These are phyloP conservation scores for Rhynchomys soricoides DNA, from an alignment of 2,113 vertebrate genomes.

Conservation along the genomic window DNA sequence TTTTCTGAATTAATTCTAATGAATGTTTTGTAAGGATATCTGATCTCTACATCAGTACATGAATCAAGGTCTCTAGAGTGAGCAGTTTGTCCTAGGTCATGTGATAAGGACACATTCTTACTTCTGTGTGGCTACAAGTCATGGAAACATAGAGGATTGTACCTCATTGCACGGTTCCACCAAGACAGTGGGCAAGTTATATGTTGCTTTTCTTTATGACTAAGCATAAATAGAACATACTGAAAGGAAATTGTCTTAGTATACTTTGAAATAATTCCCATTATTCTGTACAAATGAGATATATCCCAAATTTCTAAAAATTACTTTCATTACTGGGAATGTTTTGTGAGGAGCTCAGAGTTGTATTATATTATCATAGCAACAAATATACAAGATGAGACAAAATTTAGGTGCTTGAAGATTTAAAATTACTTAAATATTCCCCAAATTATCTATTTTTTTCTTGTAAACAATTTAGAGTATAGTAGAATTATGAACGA, in stretches of 20 bases:
- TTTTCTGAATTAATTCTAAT: slow-evolving; percentile 11
- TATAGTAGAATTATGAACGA: background rate
- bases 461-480: slow-evolving; percentile 31
- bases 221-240: background rate
- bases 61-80: background rate
- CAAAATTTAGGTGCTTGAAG: background rate
- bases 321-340: background rate
- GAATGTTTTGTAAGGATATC: background rate
- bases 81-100: background rate
- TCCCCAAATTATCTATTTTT: background rate
- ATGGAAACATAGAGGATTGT: fast-evolving
- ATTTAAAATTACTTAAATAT: slow-evolving; percentile 21
- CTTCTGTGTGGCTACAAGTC: background rate
- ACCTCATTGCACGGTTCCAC: background rate
- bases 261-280: background rate
- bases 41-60: background rate
- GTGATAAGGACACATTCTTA: background rate
- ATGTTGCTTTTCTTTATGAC: background rate
- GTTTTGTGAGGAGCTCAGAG: slow-evolving; percentile 20
- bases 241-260: background rate
- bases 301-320: background rate
- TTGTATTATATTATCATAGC: slow-evolving; percentile 1
- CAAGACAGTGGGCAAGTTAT: background rate
- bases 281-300: background rate
- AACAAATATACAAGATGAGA: background rate